These are phyloP conservation scores for Cryptomyrus ogoouensis DNA, from an alignment of 2,113 vertebrate species.

Conservation along the genomic window DNA sequence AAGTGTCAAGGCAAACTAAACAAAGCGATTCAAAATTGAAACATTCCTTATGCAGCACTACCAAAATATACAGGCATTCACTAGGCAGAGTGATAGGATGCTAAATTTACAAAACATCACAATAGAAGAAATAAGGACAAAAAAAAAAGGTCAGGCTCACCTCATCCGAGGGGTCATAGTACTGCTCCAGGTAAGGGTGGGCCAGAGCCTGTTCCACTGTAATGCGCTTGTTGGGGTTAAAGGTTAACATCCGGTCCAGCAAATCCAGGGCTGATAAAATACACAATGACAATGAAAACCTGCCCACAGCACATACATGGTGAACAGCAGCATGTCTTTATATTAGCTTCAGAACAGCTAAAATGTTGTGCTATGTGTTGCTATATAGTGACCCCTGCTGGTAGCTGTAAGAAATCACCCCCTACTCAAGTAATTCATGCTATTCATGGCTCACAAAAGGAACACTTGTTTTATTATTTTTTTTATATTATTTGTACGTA, in stretches of 20 bases:
- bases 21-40: background rate
- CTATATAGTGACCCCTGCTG: constrained; percentile 8
- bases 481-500: background rate
- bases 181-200: constrained; percentile 84
- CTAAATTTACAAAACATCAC: background rate
- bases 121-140: background rate
- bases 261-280: constrained; percentile 70
- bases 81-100: background rate
- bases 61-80: background rate
- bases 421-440: background rate
- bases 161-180: constrained; percentile 85
- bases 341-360: background rate
- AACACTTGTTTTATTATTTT: background rate
- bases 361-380: background rate
- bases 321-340: background rate
- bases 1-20: background rate
- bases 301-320: background rate
- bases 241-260: constrained; percentile 81
- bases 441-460: background rate
- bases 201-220: constrained; percentile 80
- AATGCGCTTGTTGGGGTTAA: constrained; percentile 83
- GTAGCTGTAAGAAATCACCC: background rate
- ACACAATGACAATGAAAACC: background rate
- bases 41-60: background rate
- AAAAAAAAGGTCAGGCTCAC: constrained; percentile 39